These are phyloP conservation scores for Melipona quadrifasciata DNA, from an alignment of 1,140 invertebrate genomes.

Conservation along the genomic window DNA sequence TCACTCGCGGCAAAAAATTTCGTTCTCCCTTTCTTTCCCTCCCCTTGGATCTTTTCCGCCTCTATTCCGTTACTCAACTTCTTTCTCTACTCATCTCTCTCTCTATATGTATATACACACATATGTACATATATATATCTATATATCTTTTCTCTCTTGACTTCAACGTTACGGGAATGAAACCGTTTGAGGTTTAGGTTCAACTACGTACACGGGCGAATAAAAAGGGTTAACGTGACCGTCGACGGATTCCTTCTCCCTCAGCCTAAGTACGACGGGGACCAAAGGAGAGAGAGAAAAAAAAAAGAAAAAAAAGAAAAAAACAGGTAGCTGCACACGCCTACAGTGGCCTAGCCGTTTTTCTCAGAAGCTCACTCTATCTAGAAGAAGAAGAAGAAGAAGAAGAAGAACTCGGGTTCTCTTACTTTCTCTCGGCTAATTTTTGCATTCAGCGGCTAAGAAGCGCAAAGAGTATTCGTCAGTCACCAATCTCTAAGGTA, in stretches of 20 bases:
- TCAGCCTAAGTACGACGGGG: conserved; percentile 19
- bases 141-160: neutral
- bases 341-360: conserved; percentile 11
- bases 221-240: neutral
- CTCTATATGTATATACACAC: neutral
- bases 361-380: conserved; percentile 5
- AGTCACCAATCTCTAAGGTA: conserved; percentile 43
- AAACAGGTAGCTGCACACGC: conserved; percentile 2
- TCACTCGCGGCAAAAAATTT: neutral
- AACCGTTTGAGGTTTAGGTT: too few relatives aligned
- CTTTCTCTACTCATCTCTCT: neutral
- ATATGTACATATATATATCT: too few relatives aligned
- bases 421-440: neutral
- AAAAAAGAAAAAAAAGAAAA: too few relatives aligned
- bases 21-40: neutral
- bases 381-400: conserved; percentile 5
- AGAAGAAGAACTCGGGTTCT: neutral
- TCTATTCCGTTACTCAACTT: neutral
- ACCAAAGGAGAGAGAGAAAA: too few relatives aligned
- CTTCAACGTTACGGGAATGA: neutral
- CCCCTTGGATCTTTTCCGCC: neutral
- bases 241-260: conserved; percentile 53
- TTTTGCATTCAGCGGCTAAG: conserved; percentile 42
- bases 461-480: conserved; percentile 51
- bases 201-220: too few relatives aligned